Evolutionary conservation across 2,113 vertebrate genomes (phyloP).

Genomic region (Ceyx margarethae): DNA sequence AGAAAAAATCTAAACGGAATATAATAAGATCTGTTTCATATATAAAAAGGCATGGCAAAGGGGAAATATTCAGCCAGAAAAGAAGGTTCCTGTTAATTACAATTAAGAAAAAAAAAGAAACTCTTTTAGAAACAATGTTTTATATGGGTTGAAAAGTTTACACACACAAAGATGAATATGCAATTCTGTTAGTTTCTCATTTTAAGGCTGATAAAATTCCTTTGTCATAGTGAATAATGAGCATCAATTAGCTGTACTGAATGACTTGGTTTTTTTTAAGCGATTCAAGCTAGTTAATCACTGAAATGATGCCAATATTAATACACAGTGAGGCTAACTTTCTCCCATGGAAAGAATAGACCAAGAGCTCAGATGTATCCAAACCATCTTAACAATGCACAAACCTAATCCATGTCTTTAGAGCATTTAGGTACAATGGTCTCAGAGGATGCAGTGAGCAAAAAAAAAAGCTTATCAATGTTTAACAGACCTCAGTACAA

Average conservation of each 20-base stretch:
- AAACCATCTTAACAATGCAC: slow-evolving; percentile 62
- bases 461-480: slow-evolving; percentile 72
- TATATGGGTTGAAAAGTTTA: accelerated
- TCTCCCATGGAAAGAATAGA: slow-evolving; percentile 47
- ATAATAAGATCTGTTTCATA: background rate
- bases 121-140: background rate
- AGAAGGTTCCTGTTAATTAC: background rate
- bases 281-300: slow-evolving; percentile 13
- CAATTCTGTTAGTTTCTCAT: background rate
- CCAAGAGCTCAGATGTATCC: slow-evolving; percentile 21
- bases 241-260: background rate
- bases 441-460: slow-evolving; percentile 46
- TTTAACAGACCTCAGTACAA: slow-evolving; percentile 74
- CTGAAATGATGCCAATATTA: slow-evolving; percentile 52
- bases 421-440: slow-evolving; percentile 55
- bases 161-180: background rate
- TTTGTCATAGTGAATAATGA: background rate
- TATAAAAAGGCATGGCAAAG: background rate
- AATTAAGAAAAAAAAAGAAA: background rate
- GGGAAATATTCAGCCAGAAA: background rate
- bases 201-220: background rate
- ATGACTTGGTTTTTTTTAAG: background rate
- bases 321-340: slow-evolving; percentile 52
- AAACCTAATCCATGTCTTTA: slow-evolving; percentile 69
- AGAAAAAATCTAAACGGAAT: background rate